Percentiles rank a stretch among this genome's conserved stretches.
These are phyloP conservation scores for Caenorhabditis auriculariae DNA, from an alignment of 2,888 invertebrate genomes.

Conservation along the genomic window DNA sequence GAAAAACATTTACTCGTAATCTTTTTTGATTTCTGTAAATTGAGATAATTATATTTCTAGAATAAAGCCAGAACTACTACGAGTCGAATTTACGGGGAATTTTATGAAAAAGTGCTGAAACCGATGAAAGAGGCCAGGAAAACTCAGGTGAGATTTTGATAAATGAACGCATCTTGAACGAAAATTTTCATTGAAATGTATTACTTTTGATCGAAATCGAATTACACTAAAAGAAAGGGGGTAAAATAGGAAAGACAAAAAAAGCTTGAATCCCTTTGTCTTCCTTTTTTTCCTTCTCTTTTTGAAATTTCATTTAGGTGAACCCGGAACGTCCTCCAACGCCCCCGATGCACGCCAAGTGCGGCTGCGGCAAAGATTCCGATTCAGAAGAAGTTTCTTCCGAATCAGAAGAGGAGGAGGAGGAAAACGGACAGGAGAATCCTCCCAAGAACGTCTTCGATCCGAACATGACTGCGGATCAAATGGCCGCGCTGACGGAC, in stretches of 20 bases:
- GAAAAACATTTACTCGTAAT: conserved; percentile 1
- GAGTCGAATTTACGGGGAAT: conserved; percentile 1
- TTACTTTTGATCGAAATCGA: too few species aligned
- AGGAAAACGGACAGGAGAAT: neutral
- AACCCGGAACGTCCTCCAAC: conserved; percentile 1
- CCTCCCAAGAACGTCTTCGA: neutral
- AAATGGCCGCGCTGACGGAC: neutral
- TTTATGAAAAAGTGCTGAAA: neutral
- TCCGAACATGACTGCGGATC: neutral
- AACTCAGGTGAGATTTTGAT: neutral
- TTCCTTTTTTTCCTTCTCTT: too few species aligned
- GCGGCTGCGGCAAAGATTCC: conserved; percentile 4
- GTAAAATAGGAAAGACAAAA: too few species aligned
- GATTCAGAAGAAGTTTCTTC: neutral
- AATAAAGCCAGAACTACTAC: neutral
- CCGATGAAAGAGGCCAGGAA: neutral
- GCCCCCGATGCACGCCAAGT: conserved; percentile 3
- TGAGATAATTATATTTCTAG: conserved; percentile 1
- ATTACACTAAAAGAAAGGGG: too few species aligned
- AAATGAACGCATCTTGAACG: too few species aligned
- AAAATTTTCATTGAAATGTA: neutral
- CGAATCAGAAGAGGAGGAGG: neutral
- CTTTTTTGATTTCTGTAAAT: conserved; percentile 1
- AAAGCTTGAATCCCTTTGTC: too few species aligned
- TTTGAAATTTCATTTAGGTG: too few species aligned